Percentiles rank a stretch among this genome's conserved stretches.
Conservation (phyloP, 2,113 vertebrate genomes). For the Antechinus stuartii region DNA sequence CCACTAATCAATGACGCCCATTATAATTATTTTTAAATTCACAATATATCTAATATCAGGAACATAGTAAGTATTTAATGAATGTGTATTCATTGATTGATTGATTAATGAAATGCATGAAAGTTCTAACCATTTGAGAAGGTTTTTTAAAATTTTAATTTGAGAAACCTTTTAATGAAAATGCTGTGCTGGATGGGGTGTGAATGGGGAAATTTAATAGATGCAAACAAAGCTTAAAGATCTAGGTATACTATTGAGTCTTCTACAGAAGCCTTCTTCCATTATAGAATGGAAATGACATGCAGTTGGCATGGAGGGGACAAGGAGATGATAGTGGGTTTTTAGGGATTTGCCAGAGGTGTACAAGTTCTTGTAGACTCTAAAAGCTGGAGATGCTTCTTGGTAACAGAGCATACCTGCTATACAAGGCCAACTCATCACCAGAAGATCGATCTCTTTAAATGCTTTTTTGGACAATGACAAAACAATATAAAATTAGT, state of each 20-base stretch:
- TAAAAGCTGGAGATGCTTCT: not conserved
- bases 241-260: not conserved
- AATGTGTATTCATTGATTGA: not conserved
- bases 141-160: not conserved
- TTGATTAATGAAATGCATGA: not conserved
- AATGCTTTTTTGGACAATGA: not conserved
- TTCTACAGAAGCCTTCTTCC: not conserved
- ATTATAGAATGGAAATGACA: not conserved
- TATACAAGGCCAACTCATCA: not conserved
- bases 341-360: not conserved
- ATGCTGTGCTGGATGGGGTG: not conserved
- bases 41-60: not conserved
- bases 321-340: not conserved
- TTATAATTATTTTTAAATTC: not conserved
- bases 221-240: not conserved
- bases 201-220: not conserved
- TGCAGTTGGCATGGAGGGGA: not conserved
- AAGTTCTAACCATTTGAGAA: not conserved
- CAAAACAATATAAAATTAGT: not conserved
- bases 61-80: not conserved
- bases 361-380: not conserved
- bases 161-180: not conserved
- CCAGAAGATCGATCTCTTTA: not conserved
- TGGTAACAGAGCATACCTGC: not conserved
- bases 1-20: not conserved